Base-by-base conservation (phyloP, 2,888 invertebrate genomes). In the Cheilosia vulpina region DNA sequence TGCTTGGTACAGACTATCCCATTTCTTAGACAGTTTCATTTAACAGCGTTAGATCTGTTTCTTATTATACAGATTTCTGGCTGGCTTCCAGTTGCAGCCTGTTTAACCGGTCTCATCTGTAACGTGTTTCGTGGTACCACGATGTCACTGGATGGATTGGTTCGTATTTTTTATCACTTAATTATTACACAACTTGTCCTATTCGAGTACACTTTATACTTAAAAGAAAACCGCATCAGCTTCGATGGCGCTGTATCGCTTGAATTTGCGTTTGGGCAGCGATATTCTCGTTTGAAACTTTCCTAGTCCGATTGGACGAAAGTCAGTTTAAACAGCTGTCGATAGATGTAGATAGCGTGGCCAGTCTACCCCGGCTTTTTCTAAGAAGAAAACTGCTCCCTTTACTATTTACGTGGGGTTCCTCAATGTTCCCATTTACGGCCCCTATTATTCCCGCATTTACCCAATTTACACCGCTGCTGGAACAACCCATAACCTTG, bases 11-110 rank as follows among this genome's bases (percentile, higher is more conserved):
- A 34, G 38, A 19, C 34, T n/a, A 24, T 41, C 60, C 43, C 15
- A 47, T 47, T 62, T 31, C 3, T 17, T 45, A 45, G 62, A 19
- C 9, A 62, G 27, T 47, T 27, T 55, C 21, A 15, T 52, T 52
- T 65, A 65, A 65, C 50, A 52, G 17, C 15, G 17, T 50, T 38
- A 34, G 65, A 50, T 34, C 50, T 65, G 65, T 65, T 47, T 65
- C 50, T 63, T 50, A 52, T 65, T 47, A 65, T 65, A 15, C 65
- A 65, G 65, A 34, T 50, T 21, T 50, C 65, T 65, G 65, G 45
- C 50, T 65, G 65, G 65, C 65, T 34, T 52, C 65, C 65, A 65
- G 65, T 65, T 65, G 65, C 65, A 65, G 65, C 65, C 65, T 65
- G 47, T 65, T 65, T 52, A 19, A 50, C 65, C 65, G 65, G 65